These are phyloP conservation scores for Eupleurogrammus muticus DNA, from an alignment of 2,797 vertebrate genomes.

Conservation along the genomic window DNA sequence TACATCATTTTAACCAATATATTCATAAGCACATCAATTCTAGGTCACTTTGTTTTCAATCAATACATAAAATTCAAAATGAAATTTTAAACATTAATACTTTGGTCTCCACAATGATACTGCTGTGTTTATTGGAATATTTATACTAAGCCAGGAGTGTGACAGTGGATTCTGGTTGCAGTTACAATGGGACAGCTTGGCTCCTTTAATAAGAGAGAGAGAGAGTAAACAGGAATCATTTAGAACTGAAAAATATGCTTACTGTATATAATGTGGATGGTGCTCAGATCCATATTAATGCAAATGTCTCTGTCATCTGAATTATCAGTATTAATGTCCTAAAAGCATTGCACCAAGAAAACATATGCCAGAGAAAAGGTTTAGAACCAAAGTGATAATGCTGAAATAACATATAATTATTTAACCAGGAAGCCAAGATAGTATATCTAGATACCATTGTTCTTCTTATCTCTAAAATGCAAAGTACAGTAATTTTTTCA, in stretches of 20 bases:
- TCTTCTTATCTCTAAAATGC: slow-evolving; percentile 26
- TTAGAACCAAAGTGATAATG: slow-evolving; percentile 25
- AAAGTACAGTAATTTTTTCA: slow-evolving; percentile 9
- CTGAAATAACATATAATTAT: slow-evolving; percentile 33
- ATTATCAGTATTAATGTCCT: slow-evolving; percentile 7
- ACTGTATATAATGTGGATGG: background rate
- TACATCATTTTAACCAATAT: no score
- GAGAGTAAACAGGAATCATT: background rate
- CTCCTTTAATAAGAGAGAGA: background rate
- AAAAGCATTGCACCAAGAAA: background rate
- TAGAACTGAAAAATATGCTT: background rate
- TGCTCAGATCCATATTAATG: background rate
- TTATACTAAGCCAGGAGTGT: slow-evolving; percentile 27
- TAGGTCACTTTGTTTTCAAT: no score
- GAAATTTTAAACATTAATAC: no score
- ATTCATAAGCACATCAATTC: no score
- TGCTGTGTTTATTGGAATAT: slow-evolving; percentile 27
- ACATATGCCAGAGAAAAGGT: slow-evolving; percentile 10
- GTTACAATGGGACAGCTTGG: background rate
- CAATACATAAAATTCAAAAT: no score
- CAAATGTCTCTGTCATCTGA: background rate
- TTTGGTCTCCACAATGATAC: no score
- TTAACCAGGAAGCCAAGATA: slow-evolving; percentile 20
- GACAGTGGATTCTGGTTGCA: slow-evolving; percentile 8
- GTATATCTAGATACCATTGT: slow-evolving; percentile 5